phyloP scores from a whole-genome alignment of 1,140 invertebrate species.

The Fopius arisanus region DNA sequence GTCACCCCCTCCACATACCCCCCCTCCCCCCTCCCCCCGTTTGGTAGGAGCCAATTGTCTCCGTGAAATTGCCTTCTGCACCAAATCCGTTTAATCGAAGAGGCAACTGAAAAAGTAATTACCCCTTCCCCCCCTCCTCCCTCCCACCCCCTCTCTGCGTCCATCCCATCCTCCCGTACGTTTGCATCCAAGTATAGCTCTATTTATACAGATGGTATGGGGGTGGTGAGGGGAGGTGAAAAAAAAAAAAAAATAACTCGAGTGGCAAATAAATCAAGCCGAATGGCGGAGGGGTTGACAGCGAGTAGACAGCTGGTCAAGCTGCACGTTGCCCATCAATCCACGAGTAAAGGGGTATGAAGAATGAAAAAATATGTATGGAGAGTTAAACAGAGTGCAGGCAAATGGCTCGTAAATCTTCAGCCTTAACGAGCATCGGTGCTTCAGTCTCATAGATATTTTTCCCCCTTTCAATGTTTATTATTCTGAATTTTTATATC shows the following conservation, averaged over 20 bases:
- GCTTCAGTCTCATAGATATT: neutral
- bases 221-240: neutral
- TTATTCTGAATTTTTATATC: no score
- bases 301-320: constrained; percentile 12
- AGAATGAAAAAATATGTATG: constrained; percentile 7
- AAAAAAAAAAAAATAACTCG: neutral
- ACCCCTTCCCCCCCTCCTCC: neutral
- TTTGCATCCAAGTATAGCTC: neutral
- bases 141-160: neutral
- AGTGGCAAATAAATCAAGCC: constrained; percentile 10
- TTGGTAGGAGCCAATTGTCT: constrained; percentile 15
- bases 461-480: neutral
- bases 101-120: constrained; percentile 1
- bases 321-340: constrained; percentile 9
- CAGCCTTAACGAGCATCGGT: neutral
- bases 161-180: neutral
- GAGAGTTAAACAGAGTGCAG: constrained; percentile 8
- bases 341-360: neutral
- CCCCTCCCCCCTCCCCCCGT: no score
- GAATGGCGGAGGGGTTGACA: constrained; percentile 2
- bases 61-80: neutral
- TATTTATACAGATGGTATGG: neutral
- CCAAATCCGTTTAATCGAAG: neutral
- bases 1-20: no score
- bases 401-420: constrained; percentile 9